Percentiles rank a stretch among this genome's conserved stretches.
These are phyloP conservation scores for Formica aserva DNA, from an alignment of 2,888 invertebrate species.

Conservation along the genomic window DNA sequence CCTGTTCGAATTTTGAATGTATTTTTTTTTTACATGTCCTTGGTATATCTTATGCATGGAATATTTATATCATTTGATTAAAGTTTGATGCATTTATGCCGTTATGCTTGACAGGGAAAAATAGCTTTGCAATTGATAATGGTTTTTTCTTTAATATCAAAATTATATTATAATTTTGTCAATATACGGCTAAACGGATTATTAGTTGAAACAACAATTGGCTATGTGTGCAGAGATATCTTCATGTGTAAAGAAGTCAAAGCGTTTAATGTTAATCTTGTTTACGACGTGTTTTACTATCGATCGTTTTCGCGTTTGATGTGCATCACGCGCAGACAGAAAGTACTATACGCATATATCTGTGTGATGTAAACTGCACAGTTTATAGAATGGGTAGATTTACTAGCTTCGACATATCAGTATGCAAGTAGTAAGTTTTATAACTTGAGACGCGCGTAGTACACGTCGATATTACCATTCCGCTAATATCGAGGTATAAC, in stretches of 20 bases:
- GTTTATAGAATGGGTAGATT: slow-evolving; percentile 19
- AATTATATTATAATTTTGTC: background rate
- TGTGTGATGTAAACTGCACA: slow-evolving; percentile 11
- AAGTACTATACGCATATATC: background rate
- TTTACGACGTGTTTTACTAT: slow-evolving; percentile 10
- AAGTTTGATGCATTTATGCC: background rate
- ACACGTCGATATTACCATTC: slow-evolving; percentile 1
- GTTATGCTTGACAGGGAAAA: background rate
- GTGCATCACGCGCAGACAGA: background rate
- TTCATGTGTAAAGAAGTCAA: background rate
- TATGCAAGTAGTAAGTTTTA: slow-evolving; percentile 31
- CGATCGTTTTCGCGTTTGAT: slow-evolving; percentile 8
- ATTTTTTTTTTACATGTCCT: background rate
- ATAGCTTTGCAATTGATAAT: background rate
- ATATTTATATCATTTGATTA: slow-evolving; percentile 2
- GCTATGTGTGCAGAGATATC: background rate
- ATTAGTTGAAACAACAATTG: background rate
- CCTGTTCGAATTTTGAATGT: slow-evolving; percentile 5
- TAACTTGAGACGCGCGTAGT: background rate
- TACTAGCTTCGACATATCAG: slow-evolving; percentile 12
- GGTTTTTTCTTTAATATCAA: background rate
- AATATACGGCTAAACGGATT: background rate
- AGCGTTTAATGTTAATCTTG: slow-evolving; percentile 2
- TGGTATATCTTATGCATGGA: background rate
- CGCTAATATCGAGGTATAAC: slow-evolving; percentile 48